Conservation (phyloP, 2,797 vertebrate species). For the Oryzias sinensis region DNA sequence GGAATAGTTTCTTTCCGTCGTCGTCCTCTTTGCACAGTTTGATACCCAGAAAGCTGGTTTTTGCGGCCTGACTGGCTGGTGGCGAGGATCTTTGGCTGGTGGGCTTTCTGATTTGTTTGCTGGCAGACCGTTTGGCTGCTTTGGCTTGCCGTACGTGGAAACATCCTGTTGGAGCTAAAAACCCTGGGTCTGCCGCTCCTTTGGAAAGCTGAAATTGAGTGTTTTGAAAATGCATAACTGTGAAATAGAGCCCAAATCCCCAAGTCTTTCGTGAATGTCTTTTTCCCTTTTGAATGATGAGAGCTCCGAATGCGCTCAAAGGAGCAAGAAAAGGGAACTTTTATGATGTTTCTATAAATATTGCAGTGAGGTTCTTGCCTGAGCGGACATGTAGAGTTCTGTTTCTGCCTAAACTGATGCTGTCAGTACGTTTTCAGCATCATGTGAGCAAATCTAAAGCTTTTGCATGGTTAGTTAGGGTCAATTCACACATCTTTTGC, state of each 20-base stretch:
- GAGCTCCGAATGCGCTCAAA: conserved; percentile 51
- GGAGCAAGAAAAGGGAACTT: conserved; percentile 12
- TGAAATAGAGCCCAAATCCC: conserved; percentile 80
- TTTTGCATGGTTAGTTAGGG: conserved; percentile 20
- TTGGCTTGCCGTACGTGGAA: conserved; percentile 79
- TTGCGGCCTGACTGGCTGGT: conserved; percentile 33
- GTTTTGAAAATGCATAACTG: conserved; percentile 83
- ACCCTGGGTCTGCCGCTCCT: conserved; percentile 74
- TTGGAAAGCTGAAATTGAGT: conserved; percentile 84
- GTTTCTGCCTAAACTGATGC: too few relatives aligned
- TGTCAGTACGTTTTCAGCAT: too few relatives aligned
- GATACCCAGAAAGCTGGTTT: conserved; percentile 12
- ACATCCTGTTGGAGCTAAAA: conserved; percentile 80
- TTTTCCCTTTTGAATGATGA: conserved; percentile 73
- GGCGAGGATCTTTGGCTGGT: conserved; percentile 39
- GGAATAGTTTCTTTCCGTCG: conserved; percentile 58
- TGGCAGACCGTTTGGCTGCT: conserved; percentile 49
- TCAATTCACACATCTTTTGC: conserved; percentile 42
- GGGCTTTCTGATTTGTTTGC: conserved; percentile 60
- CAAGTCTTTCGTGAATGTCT: conserved; percentile 73
- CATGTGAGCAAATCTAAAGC: not conserved
- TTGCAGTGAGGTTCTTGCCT: too few relatives aligned
- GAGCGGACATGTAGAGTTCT: too few relatives aligned
- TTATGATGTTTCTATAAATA: not conserved
- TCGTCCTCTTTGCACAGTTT: conserved; percentile 26